A percentile compares a stretch with the other conserved stretches of the same genome.
phyloP scores from a whole-genome alignment of 2,888 invertebrate species.

The Euphydryas editha region DNA sequence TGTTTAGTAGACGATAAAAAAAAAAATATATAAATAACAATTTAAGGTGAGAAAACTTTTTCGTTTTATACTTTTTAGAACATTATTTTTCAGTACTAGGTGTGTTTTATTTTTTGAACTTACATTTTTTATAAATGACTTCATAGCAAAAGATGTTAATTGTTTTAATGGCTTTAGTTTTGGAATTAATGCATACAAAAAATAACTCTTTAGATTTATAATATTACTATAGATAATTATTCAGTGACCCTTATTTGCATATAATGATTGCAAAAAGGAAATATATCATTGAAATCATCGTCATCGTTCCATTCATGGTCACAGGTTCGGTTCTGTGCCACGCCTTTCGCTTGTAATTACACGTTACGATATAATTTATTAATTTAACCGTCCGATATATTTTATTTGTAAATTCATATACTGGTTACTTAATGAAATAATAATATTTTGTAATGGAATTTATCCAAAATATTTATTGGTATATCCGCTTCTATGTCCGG shows the following conservation, averaged over 20 bases:
- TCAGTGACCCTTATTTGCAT: constrained; percentile 36
- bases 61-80: too few relatives aligned
- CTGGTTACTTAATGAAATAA: constrained; percentile 1
- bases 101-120: too few relatives aligned
- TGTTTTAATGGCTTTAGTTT: background rate
- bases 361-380: constrained; percentile 48
- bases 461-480: too few relatives aligned
- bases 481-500: too few relatives aligned
- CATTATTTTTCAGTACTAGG: too few relatives aligned
- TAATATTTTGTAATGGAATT: too few relatives aligned
- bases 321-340: constrained; percentile 41
- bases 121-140: too few relatives aligned
- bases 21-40: too few relatives aligned
- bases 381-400: constrained; percentile 39
- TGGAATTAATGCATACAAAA: background rate
- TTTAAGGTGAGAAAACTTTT: too few relatives aligned
- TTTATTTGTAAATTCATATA: constrained; percentile 11
- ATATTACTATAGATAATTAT: constrained; percentile 1
- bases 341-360: constrained; percentile 47
- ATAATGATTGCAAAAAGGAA: constrained; percentile 35
- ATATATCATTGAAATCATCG: constrained; percentile 33
- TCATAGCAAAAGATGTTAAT: too few relatives aligned
- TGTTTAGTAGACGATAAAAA: too few relatives aligned
- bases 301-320: constrained; percentile 41
- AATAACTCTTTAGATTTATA: background rate